Evolutionary conservation across 2,113 vertebrate species (phyloP), one percentile per base, ranked within the genome.

Genomic region (Protobothrops mucrosquamatus): DNA sequence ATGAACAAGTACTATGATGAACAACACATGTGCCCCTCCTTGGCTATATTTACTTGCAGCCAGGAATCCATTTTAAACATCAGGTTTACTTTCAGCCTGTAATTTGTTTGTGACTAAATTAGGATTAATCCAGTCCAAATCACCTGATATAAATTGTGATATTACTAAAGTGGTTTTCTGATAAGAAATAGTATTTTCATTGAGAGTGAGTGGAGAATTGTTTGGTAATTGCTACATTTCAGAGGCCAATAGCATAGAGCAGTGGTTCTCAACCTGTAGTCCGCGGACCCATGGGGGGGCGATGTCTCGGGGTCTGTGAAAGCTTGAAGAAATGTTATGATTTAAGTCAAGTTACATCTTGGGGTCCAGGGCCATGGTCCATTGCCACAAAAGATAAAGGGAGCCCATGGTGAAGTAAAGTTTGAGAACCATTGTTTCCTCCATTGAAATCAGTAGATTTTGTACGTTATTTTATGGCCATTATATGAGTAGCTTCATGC

Each of bases 11-110:
- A 85, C 11, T 85, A 46, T 85, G 26, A 92, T 85, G 20, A 92
- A 46, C 64, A 85, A 92, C 88, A 92, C 48, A 85, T 92, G 92
- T 89, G 18, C 54, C 29, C 11, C 43, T 81, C 20, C 26, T 81
- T 51, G 11, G 15, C 81, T 46, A 22, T 7, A 85, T 92, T 81
- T 92, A 48, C 6, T 26, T 56, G 52, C 26, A 85, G 52, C 10
- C 24, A 81, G n/a, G 64, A 89, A 92, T 34, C 9, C 26, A 85
- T 81, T 89, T 89, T 51, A 34, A 85, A 34, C 2, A 57, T 6
- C 6, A 52, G 3, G 1, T 15, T n/a, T 92, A 8, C 18, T 69
- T n/a, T 64, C 34, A 46, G 23, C 52, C 34, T 34, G 23, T 81
- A 59, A 52, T 43, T 86, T 86, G 57, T 48, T 43, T 39, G 39